Percentiles rank a stretch among this genome's conserved stretches.
phyloP scores from a whole-genome alignment of 1,140 invertebrate species.

The Cherax destructor region DNA sequence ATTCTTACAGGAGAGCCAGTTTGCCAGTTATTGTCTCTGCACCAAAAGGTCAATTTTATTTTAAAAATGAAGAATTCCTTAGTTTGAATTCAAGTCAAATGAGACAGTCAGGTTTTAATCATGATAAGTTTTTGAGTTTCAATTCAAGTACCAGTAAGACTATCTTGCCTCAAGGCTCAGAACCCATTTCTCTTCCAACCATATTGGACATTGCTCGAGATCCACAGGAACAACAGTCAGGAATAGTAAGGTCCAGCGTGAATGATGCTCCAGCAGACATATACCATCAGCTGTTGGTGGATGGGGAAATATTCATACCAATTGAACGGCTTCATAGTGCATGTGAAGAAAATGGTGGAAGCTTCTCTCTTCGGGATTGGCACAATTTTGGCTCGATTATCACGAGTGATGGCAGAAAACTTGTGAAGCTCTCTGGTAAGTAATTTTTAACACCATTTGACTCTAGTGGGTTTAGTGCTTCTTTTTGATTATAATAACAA shows the following conservation, averaged over 20 bases:
- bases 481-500: too few relatives aligned
- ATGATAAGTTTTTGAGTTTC: constrained; percentile 38
- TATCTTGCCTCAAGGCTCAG: background rate
- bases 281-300: constrained; percentile 1
- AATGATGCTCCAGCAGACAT: background rate
- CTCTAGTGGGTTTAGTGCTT: too few relatives aligned
- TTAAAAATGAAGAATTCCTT: constrained; percentile 53
- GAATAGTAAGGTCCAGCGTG: background rate
- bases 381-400: constrained; percentile 17
- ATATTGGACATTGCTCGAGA: background rate
- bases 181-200: constrained; percentile 34
- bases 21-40: constrained; percentile 40
- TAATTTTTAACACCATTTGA: background rate
- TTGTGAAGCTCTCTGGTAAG: constrained; percentile 56
- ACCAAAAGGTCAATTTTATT: constrained; percentile 53
- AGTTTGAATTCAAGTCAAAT: constrained; percentile 37
- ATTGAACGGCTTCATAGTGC: constrained; percentile 4
- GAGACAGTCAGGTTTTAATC: background rate
- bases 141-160: constrained; percentile 31
- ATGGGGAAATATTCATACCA: constrained; percentile 25
- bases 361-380: constrained; percentile 50
- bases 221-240: background rate
- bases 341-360: constrained; percentile 31
- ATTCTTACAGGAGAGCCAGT: constrained; percentile 58
- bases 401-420: constrained; percentile 52